Evolutionary conservation across 1,140 invertebrate genomes (phyloP).

Genomic region (Vanessa tameamea): DNA sequence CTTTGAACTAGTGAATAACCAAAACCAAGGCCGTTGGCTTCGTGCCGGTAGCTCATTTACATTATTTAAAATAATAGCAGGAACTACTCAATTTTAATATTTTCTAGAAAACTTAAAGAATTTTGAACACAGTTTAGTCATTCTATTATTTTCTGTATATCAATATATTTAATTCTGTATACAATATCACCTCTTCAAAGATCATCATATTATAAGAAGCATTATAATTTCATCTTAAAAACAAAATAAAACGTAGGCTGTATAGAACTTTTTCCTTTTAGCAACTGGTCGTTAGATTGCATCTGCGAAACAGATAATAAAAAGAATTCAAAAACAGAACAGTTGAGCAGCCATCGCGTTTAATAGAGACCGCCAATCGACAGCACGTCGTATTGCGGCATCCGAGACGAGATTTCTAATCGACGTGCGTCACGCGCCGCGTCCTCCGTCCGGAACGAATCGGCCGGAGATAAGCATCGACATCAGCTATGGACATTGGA

Average conservation of each 20-base stretch:
- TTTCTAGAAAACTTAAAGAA: background rate
- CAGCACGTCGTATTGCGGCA: slow-evolving; percentile 54
- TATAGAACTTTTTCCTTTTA: slow-evolving; percentile 20
- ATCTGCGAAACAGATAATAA: slow-evolving; percentile 38
- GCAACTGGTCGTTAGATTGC: slow-evolving; percentile 36
- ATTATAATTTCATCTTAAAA: slow-evolving; percentile 9
- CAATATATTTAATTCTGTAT: background rate
- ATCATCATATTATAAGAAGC: background rate
- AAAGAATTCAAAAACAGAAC: slow-evolving; percentile 43
- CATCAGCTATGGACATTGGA: slow-evolving; percentile 43
- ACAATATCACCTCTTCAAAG: background rate
- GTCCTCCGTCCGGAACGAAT: slow-evolving; percentile 66
- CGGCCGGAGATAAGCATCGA: slow-evolving; percentile 68
- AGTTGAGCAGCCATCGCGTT: slow-evolving; percentile 32
- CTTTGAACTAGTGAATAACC: slow-evolving; percentile 56
- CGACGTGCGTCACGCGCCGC: slow-evolving; percentile 64
- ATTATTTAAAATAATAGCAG: slow-evolving; percentile 34
- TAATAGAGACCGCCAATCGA: slow-evolving; percentile 57
- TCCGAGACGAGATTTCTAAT: slow-evolving; percentile 72
- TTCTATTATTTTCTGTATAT: background rate
- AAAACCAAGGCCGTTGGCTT: slow-evolving; percentile 49
- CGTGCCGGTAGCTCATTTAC: slow-evolving; percentile 35
- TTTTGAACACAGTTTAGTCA: background rate
- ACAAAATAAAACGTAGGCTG: slow-evolving; percentile 9
- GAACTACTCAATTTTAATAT: slow-evolving; percentile 9